Evolutionary conservation across 2,113 vertebrate genomes (phyloP).

Genomic region (Sylvilagus bachmani): DNA sequence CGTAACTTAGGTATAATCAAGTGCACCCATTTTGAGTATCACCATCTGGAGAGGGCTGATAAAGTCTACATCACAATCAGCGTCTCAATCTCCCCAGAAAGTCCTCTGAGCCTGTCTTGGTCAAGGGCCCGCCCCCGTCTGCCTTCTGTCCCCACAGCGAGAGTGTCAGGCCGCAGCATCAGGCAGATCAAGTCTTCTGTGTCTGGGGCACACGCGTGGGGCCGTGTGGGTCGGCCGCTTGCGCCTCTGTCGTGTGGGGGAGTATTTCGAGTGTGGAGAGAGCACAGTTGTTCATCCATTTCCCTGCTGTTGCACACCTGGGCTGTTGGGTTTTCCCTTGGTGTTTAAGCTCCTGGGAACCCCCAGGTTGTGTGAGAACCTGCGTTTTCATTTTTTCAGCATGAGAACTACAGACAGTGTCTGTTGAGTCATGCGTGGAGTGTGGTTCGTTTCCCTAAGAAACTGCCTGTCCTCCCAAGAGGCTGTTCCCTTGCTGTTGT

Average conservation of each 20-base stretch:
- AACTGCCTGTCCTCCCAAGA: not conserved
- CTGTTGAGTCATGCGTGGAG: not conserved
- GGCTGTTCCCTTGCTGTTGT: not conserved
- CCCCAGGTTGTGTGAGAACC: not conserved
- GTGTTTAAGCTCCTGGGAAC: not conserved
- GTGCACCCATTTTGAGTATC: not conserved
- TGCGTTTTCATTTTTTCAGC: not conserved
- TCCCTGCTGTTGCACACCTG: not conserved
- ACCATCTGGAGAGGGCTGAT: not conserved
- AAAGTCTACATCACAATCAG: not conserved
- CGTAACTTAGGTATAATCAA: not conserved
- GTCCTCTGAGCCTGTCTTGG: not conserved
- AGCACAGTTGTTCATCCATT: too few species aligned
- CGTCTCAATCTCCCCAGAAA: not conserved
- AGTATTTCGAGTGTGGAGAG: too few species aligned
- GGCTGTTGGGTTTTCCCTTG: not conserved
- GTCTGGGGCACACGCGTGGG: fast-evolving
- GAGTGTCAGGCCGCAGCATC: not conserved
- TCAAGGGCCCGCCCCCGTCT: too few species aligned
- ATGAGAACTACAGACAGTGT: not conserved
- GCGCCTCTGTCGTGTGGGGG: not conserved
- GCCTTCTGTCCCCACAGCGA: not conserved
- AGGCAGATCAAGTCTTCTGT: too few species aligned
- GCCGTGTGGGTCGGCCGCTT: fast-evolving
- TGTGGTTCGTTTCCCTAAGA: not conserved